These are phyloP conservation scores for Melanaphis sacchari DNA, from an alignment of 1,140 invertebrate species.

Conservation along the genomic window DNA sequence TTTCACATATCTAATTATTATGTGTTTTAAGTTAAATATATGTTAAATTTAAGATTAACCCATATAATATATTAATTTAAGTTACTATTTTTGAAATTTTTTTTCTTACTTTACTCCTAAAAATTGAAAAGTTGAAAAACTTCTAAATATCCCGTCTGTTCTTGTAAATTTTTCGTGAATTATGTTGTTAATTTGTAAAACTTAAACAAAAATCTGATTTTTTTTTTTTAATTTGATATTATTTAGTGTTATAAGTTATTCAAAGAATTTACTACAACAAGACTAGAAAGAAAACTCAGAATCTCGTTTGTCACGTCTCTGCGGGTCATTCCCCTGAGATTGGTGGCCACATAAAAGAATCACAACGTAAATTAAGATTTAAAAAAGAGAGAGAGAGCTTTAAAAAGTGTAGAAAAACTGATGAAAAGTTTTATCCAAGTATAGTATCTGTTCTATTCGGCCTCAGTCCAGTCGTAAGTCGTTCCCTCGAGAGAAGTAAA, in stretches of 20 bases:
- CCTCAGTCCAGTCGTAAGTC: neutral
- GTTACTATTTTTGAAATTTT: neutral
- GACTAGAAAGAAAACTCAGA: neutral
- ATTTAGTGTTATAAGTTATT: slow-evolving; percentile 27
- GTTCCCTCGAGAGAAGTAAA: neutral
- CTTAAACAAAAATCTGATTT: neutral
- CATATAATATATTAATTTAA: neutral
- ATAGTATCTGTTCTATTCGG: neutral
- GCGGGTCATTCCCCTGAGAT: slow-evolving; percentile 37
- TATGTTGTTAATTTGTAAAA: neutral
- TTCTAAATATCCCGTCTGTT: neutral
- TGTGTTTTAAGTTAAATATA: neutral
- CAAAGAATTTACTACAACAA: neutral
- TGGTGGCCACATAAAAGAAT: slow-evolving; percentile 42
- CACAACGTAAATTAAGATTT: slow-evolving; percentile 51
- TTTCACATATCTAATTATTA: neutral
- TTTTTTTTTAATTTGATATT: slow-evolving; percentile 30
- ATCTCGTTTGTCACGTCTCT: slow-evolving; percentile 49
- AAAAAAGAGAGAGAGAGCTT: neutral
- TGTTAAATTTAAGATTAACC: neutral
- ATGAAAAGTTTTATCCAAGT: slow-evolving; percentile 40
- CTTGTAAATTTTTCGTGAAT: neutral
- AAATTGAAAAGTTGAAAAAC: neutral
- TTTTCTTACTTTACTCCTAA: neutral
- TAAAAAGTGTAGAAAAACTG: slow-evolving; percentile 48